Evolutionary conservation across 2,797 vertebrate species (phyloP).

Genomic region (Catamblyrhynchus diadema): DNA sequence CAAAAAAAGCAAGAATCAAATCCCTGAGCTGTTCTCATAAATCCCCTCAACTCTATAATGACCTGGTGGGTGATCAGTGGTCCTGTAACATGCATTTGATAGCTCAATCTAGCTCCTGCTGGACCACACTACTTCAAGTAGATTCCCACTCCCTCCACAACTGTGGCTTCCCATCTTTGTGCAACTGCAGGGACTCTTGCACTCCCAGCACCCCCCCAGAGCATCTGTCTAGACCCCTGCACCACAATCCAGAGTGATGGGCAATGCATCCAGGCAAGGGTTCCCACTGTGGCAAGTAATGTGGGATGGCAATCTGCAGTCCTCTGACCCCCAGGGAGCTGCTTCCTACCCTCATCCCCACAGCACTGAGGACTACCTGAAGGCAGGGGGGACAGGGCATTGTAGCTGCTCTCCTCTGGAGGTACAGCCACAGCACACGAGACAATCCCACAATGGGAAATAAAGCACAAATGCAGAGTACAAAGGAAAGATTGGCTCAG

Average conservation of each 20-base stretch:
- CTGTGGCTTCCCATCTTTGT: not conserved
- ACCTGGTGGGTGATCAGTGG: rapidly evolving
- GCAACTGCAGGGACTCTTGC: not conserved
- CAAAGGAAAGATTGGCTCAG: not conserved
- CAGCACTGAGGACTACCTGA: not conserved
- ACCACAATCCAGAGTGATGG: not conserved
- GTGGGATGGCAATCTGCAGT: not conserved
- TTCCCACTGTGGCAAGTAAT: not conserved
- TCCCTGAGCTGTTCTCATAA: not conserved
- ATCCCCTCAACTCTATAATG: not conserved
- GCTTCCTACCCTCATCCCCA: not conserved
- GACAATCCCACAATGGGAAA: not conserved
- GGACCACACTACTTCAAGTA: not conserved
- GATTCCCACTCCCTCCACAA: not conserved
- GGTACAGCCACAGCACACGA: rapidly evolving
- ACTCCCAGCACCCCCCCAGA: rapidly evolving
- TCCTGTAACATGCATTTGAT: not conserved
- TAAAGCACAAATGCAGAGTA: not conserved
- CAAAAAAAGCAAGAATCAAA: not conserved
- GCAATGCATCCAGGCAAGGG: not conserved
- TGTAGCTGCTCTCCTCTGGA: not conserved
- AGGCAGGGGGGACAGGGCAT: not conserved
- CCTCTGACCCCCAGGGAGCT: not conserved
- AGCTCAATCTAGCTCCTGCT: not conserved
- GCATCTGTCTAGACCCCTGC: not conserved